phyloP scores from a whole-genome alignment of 2,888 invertebrate genomes.

The Cenopis cana region DNA sequence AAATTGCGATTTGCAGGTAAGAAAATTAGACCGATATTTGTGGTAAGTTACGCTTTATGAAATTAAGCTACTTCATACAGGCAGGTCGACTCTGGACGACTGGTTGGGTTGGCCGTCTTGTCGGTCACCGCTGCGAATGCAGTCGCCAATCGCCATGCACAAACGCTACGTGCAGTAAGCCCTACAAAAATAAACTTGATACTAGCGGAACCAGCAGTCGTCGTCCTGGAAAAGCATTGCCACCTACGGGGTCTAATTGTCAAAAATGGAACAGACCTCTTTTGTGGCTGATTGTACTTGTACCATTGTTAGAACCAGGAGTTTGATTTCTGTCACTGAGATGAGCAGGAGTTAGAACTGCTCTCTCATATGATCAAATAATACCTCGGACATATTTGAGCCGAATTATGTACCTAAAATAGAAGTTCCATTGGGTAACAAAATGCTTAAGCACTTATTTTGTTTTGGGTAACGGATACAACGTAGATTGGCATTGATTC shows the following conservation, averaged over 20 bases:
- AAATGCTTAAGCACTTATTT: too few species aligned
- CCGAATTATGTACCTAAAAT: too few species aligned
- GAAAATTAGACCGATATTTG: slow-evolving; percentile 57
- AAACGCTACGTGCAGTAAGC: slow-evolving; percentile 60
- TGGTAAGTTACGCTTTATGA: slow-evolving; percentile 55
- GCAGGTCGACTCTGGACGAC: slow-evolving; percentile 63
- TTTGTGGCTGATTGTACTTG: too few species aligned
- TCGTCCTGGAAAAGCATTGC: too few species aligned
- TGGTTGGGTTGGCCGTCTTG: slow-evolving; percentile 68
- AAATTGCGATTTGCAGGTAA: slow-evolving; percentile 62
- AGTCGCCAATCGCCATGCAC: slow-evolving; percentile 63
- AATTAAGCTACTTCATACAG: too few species aligned
- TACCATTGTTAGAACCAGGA: too few species aligned
- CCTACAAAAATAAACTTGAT: too few species aligned
- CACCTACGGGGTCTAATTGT: too few species aligned
- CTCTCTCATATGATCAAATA: neutral
- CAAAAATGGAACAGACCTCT: too few species aligned
- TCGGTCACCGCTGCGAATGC: slow-evolving; percentile 65
- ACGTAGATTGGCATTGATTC: too few species aligned
- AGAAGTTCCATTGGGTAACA: neutral
- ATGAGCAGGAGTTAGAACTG: neutral
- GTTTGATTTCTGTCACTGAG: neutral
- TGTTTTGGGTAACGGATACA: neutral
- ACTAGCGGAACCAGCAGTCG: too few species aligned
- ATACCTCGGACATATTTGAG: too few species aligned